These are phyloP conservation scores for Acheta domesticus DNA, from an alignment of 2,888 invertebrate species.

Conservation along the genomic window DNA sequence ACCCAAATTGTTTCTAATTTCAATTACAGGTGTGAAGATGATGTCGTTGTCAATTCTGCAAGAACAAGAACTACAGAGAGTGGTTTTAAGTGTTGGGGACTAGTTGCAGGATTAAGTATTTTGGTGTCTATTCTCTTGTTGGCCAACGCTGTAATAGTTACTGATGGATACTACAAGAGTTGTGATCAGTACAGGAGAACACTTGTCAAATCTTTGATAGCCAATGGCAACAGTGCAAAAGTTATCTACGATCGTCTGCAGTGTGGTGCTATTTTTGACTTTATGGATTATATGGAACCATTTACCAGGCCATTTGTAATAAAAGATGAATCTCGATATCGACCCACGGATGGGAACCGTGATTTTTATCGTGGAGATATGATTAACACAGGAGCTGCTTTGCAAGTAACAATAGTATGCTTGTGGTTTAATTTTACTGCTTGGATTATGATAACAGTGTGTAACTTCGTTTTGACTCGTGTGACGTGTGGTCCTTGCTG, in stretches of 20 bases:
- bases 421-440: slow-evolving; percentile 60
- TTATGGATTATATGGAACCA: slow-evolving; percentile 78
- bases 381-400: slow-evolving; percentile 68
- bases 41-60: neutral
- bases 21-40: neutral
- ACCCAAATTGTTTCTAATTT: neutral
- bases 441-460: slow-evolving; percentile 52
- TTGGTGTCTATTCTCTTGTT: slow-evolving; percentile 65
- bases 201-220: slow-evolving; percentile 53
- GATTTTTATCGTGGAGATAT: slow-evolving; percentile 42
- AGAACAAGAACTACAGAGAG: neutral
- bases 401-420: slow-evolving; percentile 62
- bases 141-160: slow-evolving; percentile 64
- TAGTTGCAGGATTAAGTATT: slow-evolving; percentile 66
- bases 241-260: slow-evolving; percentile 30
- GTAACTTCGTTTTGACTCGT: no score
- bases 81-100: slow-evolving; percentile 49
- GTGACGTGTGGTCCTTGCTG: no score
- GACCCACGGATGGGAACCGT: slow-evolving; percentile 24
- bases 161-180: slow-evolving; percentile 71
- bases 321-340: slow-evolving; percentile 29
- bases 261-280: slow-evolving; percentile 54
- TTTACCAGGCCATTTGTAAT: slow-evolving; percentile 29
- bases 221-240: slow-evolving; percentile 28
- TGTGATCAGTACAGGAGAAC: slow-evolving; percentile 70